Evolutionary conservation across 1,140 invertebrate genomes (phyloP).

Genomic region (Ostrea edulis): DNA sequence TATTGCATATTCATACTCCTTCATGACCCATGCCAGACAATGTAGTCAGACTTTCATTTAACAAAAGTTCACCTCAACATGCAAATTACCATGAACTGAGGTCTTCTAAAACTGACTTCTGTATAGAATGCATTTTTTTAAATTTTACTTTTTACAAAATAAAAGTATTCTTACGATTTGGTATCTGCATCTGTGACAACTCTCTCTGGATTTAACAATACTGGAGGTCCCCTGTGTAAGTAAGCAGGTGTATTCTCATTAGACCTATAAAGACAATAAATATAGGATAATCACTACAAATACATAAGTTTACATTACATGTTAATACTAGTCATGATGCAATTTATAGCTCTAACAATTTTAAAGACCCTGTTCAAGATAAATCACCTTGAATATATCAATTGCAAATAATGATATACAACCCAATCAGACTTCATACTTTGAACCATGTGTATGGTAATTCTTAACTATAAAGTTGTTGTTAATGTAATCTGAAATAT

Average conservation of each 20-base stretch:
- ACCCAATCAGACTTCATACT: no score
- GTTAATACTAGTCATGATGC: background rate
- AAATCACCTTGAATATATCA: no score
- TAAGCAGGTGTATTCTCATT: constrained; percentile 83
- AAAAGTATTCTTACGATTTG: constrained; percentile 40
- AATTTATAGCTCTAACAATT: no score
- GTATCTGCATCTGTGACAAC: constrained; percentile 91
- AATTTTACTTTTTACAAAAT: background rate
- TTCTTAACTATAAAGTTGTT: no score
- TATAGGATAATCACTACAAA: background rate
- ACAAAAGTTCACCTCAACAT: no score
- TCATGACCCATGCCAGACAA: background rate
- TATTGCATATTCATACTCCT: background rate
- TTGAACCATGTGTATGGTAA: no score
- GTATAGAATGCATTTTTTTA: no score
- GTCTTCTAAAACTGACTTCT: no score
- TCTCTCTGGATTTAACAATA: constrained; percentile 91
- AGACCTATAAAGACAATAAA: constrained; percentile 66
- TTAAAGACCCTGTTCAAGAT: no score
- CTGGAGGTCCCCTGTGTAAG: constrained; percentile 88
- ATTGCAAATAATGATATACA: no score
- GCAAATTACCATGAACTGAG: no score
- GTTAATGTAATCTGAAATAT: background rate
- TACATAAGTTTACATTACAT: background rate
- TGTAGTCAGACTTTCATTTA: no score